Conservation (phyloP, 2,797 vertebrate species). For the Stomatorhinus walkeri region DNA sequence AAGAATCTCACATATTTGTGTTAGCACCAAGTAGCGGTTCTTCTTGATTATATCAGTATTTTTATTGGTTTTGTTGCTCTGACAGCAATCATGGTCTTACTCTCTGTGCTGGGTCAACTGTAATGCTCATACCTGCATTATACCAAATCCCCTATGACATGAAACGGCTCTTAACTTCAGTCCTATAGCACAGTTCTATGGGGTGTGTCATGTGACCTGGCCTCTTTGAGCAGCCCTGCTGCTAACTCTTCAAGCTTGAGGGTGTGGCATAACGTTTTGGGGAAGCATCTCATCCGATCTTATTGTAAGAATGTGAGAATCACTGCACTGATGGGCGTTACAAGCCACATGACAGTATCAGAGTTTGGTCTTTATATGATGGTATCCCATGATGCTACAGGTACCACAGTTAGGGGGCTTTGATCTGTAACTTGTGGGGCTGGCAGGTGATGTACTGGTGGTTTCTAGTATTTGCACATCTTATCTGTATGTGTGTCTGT, state of each 20-base stretch:
- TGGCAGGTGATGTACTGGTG: background rate
- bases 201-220: background rate
- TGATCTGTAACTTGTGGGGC: background rate
- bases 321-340: background rate
- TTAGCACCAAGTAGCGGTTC: background rate
- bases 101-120: background rate
- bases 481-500: background rate
- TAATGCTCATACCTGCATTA: background rate
- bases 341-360: background rate
- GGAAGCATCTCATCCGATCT: background rate
- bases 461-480: background rate
- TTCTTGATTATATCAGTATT: background rate
- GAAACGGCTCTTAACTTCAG: background rate
- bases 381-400: background rate
- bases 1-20: background rate
- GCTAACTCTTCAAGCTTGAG: background rate
- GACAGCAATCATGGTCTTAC: background rate
- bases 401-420: background rate
- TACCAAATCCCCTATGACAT: background rate
- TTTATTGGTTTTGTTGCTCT: background rate
- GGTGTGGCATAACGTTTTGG: background rate
- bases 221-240: background rate
- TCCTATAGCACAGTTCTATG: background rate
- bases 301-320: background rate
- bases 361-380: background rate